These are phyloP conservation scores for Toxonevra muliebris DNA, from an alignment of 2,888 invertebrate species.

Conservation along the genomic window DNA sequence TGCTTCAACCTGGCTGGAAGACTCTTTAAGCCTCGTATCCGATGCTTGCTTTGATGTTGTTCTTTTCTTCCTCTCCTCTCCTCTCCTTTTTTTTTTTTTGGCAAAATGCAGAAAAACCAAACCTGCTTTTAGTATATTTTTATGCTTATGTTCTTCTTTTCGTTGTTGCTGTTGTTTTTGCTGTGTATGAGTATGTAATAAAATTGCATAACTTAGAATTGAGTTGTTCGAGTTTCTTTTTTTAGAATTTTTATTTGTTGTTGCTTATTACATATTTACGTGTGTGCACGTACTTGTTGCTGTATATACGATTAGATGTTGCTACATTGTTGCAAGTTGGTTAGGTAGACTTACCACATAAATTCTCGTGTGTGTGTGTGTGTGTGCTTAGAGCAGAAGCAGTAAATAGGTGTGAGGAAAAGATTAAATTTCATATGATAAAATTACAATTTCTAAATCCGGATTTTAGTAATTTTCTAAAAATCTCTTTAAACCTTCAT, in stretches of 20 bases:
- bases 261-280: neutral
- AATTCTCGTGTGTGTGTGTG: too few relatives aligned
- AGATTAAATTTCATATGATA: too few relatives aligned
- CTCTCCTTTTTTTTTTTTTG: neutral
- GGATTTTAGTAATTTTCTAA: too few relatives aligned
- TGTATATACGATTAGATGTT: too few relatives aligned
- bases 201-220: conserved; percentile 13
- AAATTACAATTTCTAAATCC: too few relatives aligned
- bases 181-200: neutral
- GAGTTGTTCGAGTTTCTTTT: neutral
- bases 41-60: neutral
- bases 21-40: neutral
- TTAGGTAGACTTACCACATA: too few relatives aligned
- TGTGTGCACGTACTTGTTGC: neutral
- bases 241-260: neutral
- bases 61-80: neutral
- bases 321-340: too few relatives aligned
- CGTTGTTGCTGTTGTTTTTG: neutral
- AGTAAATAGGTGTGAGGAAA: too few relatives aligned
- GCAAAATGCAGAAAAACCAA: too few relatives aligned
- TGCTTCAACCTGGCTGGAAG: too few relatives aligned
- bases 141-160: neutral
- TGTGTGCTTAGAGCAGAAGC: too few relatives aligned
- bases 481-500: too few relatives aligned
- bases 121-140: neutral